phyloP scores from a whole-genome alignment of 2,113 vertebrate species.

The Acanthochromis polyacanthus region DNA sequence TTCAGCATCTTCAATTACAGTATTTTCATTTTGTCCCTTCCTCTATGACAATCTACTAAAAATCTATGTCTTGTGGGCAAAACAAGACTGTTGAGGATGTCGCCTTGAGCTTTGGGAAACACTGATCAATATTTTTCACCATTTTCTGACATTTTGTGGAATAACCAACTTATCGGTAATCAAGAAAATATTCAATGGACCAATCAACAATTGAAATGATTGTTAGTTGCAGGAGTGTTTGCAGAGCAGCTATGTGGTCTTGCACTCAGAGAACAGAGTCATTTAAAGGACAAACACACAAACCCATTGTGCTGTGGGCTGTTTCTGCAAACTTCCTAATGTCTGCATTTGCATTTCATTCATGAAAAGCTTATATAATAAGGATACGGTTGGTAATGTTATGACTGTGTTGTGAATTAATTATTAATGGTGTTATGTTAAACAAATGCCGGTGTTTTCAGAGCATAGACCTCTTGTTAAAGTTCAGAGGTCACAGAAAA shows the following conservation, averaged over 20 bases:
- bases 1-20: too few relatives aligned
- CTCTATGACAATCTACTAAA: too few relatives aligned
- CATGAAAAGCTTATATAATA: conserved; percentile 19
- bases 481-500: conserved; percentile 15
- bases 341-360: conserved; percentile 33
- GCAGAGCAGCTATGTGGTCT: neutral
- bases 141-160: too few relatives aligned
- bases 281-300: conserved; percentile 36
- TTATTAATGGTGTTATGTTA: conserved; percentile 35
- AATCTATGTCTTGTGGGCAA: too few relatives aligned
- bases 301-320: conserved; percentile 11
- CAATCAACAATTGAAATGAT: neutral
- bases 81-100: too few relatives aligned
- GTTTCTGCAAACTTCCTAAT: neutral
- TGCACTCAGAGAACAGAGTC: conserved; percentile 9
- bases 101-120: too few relatives aligned
- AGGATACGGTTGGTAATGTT: conserved; percentile 8
- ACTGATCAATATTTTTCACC: too few relatives aligned
- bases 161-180: too few relatives aligned
- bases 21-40: too few relatives aligned
- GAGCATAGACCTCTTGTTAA: neutral
- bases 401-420: conserved; percentile 7
- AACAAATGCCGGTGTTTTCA: conserved; percentile 11
- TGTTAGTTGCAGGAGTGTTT: neutral
- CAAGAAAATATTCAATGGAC: neutral